phyloP scores from a whole-genome alignment of 2,888 invertebrate species.

The Unio delphinus region DNA sequence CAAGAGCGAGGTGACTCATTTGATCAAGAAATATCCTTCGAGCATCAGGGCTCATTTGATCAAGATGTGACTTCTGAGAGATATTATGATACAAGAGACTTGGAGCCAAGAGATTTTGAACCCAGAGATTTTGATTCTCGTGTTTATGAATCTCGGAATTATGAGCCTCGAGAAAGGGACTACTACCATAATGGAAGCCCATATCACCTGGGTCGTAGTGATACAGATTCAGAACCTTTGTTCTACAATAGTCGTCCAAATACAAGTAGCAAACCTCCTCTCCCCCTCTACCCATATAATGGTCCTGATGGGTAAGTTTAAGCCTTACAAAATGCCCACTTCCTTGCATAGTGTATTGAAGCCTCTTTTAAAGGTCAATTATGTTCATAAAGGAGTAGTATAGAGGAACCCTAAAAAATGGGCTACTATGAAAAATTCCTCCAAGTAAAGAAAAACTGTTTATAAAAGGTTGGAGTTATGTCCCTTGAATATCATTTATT shows the following conservation, averaged over 20 bases:
- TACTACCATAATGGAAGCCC: constrained; percentile 46
- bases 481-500: no score
- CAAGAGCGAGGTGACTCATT: constrained; percentile 15
- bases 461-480: no score
- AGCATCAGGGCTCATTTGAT: constrained; percentile 29
- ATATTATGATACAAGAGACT: constrained; percentile 13
- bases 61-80: constrained; percentile 71
- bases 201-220: constrained; percentile 62
- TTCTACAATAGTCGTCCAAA: constrained; percentile 90
- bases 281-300: constrained; percentile 7
- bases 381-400: no score
- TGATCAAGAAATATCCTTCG: constrained; percentile 32
- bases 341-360: no score
- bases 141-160: constrained; percentile 4
- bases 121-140: constrained; percentile 22
- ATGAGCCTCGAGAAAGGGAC: constrained; percentile 24
- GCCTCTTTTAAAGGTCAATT: no score
- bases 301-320: constrained; percentile 13
- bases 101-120: constrained; percentile 20
- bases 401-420: no score
- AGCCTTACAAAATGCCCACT: not conserved
- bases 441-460: no score
- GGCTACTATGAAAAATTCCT: no score
- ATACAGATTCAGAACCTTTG: constrained; percentile 74
- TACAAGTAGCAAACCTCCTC: constrained; percentile 37